Conservation (phyloP, 1,140 invertebrate genomes). For the Ectropis grisescens region DNA sequence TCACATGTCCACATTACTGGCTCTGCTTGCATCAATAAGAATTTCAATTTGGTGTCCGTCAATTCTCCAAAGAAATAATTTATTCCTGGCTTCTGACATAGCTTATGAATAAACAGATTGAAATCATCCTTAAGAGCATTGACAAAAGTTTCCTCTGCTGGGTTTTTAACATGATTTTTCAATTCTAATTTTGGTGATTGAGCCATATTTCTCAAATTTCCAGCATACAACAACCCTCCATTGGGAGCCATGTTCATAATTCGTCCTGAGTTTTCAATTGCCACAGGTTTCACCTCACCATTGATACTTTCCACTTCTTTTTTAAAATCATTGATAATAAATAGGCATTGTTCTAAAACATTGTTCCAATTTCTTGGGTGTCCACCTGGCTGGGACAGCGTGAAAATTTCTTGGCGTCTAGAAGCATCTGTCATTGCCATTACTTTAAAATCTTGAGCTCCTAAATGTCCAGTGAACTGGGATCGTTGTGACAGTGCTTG, state of each 20-base stretch:
- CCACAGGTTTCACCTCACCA: conserved; percentile 43
- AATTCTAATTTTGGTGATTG: conserved; percentile 39
- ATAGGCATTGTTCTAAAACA: conserved; percentile 73
- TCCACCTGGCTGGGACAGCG: conserved; percentile 81
- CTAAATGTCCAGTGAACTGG: conserved; percentile 78
- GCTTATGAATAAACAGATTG: conserved; percentile 33
- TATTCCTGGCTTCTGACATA: conserved; percentile 74
- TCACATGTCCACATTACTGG: conserved; percentile 79
- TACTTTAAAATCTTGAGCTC: conserved; percentile 76
- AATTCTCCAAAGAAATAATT: conserved; percentile 80
- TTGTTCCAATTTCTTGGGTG: conserved; percentile 86
- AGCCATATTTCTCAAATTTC: conserved; percentile 59
- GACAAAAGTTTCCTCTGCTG: conserved; percentile 48
- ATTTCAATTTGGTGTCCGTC: conserved; percentile 75
- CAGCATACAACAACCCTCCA: conserved; percentile 35
- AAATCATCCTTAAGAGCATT: conserved; percentile 42
- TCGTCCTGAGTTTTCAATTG: conserved; percentile 25
- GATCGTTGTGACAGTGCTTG: conserved; percentile 73
- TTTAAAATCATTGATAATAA: conserved; percentile 73
- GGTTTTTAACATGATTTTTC: conserved; percentile 37
- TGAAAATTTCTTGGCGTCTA: conserved; percentile 75
- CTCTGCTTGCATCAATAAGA: conserved; percentile 75
- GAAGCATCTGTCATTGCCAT: conserved; percentile 71
- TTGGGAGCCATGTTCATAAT: conserved; percentile 21
- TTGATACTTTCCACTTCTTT: conserved; percentile 72